These are phyloP conservation scores for Catocala nupta DNA, from an alignment of 2,888 invertebrate genomes.

Conservation along the genomic window DNA sequence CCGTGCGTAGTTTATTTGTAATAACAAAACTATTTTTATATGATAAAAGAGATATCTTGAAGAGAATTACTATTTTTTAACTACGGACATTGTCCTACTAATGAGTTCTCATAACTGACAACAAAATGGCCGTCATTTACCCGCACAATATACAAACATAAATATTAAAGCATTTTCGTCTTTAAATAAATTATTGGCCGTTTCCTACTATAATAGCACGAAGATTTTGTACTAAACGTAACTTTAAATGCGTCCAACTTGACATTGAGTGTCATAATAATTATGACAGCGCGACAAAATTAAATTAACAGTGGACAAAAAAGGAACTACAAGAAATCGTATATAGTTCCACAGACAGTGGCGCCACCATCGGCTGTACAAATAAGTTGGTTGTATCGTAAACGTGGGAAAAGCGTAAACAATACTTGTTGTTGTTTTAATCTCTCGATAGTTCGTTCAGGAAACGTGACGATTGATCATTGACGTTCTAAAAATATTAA, in stretches of 20 bases:
- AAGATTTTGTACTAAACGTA: background rate
- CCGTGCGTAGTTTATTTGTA: too few species aligned
- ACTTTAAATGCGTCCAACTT: conserved; percentile 27
- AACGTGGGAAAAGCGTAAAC: conserved; percentile 46
- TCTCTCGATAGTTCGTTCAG: conserved; percentile 17
- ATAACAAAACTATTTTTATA: too few species aligned
- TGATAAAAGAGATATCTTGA: too few species aligned
- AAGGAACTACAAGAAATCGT: background rate
- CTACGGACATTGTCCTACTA: too few species aligned
- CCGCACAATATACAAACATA: too few species aligned
- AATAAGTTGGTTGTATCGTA: background rate
- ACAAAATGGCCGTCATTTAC: too few species aligned
- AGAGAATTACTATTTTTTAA: too few species aligned
- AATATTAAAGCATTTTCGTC: too few species aligned
- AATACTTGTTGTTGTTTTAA: conserved; percentile 25
- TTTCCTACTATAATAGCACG: background rate
- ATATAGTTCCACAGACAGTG: background rate
- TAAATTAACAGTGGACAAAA: background rate
- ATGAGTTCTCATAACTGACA: too few species aligned
- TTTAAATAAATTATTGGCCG: too few species aligned
- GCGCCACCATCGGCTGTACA: background rate
- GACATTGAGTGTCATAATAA: conserved; percentile 37
- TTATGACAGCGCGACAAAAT: conserved; percentile 1
- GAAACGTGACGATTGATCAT: conserved; percentile 10
- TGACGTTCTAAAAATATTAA: background rate